Conservation (phyloP, 1,140 invertebrate species). For the Diorhabda elongata region DNA sequence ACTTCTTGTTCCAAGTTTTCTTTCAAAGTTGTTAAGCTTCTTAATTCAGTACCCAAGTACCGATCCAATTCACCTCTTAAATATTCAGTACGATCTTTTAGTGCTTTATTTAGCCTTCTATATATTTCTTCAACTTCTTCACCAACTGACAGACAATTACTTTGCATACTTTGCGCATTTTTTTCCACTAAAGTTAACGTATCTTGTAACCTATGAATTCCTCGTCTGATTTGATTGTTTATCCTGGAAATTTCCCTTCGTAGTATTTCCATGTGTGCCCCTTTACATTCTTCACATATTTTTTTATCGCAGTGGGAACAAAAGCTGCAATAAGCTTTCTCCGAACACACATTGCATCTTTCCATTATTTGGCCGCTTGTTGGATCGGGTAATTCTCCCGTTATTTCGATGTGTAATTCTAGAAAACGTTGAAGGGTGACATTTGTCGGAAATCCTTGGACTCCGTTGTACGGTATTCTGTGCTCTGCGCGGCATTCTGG, state of each 20-base stretch:
- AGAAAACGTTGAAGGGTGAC: conserved; percentile 93
- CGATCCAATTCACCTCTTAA: conserved; percentile 84
- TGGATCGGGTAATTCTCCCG: conserved; percentile 84
- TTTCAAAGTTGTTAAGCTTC: conserved; percentile 79
- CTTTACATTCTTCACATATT: conserved; percentile 85
- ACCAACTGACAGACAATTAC: conserved; percentile 78
- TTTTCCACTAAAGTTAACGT: conserved; percentile 78
- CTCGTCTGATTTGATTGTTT: conserved; percentile 86
- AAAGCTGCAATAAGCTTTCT: conserved; percentile 84
- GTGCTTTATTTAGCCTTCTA: conserved; percentile 79
- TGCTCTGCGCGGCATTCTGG: conserved; percentile 98
- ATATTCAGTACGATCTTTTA: conserved; percentile 87
- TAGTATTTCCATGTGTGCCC: conserved; percentile 92
- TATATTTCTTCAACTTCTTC: conserved; percentile 92
- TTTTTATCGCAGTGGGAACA: conserved; percentile 95
- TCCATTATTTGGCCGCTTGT: conserved; percentile 83
- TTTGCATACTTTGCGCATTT: conserved; percentile 76
- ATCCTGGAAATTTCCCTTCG: conserved; percentile 90
- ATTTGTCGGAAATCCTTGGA: conserved; percentile 91
- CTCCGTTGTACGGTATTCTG: conserved; percentile 92
- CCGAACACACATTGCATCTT: conserved; percentile 85
- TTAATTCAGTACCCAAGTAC: conserved; percentile 77
- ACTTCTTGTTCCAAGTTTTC: conserved; percentile 91
- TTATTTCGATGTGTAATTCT: conserved; percentile 91
- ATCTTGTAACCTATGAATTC: conserved; percentile 81